These are phyloP conservation scores for Caenorhabditis parvicauda DNA, from an alignment of 2,888 invertebrate species.

Conservation along the genomic window DNA sequence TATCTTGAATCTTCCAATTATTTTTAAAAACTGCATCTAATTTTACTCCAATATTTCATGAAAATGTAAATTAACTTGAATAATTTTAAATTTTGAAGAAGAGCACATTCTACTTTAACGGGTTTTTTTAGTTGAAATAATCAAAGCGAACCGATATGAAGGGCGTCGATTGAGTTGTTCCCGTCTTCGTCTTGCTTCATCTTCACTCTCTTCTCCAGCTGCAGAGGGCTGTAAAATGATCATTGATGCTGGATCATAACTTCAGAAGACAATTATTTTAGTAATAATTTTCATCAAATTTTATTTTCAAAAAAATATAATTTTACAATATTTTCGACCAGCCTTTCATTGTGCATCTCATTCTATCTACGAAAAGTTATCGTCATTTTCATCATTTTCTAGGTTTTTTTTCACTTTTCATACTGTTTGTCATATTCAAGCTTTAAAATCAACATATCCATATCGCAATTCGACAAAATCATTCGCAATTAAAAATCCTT, in stretches of 20 bases:
- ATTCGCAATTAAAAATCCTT: no score
- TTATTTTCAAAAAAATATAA: not conserved
- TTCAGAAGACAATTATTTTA: not conserved
- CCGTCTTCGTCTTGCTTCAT: slow-evolving; percentile 57
- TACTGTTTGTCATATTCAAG: no score
- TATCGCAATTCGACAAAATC: no score
- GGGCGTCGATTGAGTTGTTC: slow-evolving; percentile 61
- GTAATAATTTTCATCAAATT: slow-evolving; percentile 1
- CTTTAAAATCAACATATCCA: no score
- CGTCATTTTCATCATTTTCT: not conserved
- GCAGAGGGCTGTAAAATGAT: slow-evolving; percentile 25
- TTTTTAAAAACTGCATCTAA: no score
- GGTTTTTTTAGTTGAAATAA: no score
- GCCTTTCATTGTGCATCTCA: not conserved
- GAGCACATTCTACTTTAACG: no score
- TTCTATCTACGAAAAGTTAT: not conserved
- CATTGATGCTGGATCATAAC: not conserved
- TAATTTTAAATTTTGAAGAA: no score
- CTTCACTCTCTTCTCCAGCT: slow-evolving; percentile 53
- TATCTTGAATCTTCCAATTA: no score
- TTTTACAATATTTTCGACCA: not conserved
- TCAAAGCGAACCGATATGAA: slow-evolving; percentile 50
- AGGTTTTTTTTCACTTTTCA: no score
- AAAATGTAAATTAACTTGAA: no score
- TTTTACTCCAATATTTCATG: no score